A percentile compares a stretch with the other conserved stretches of the same genome.
phyloP scores from a whole-genome alignment of 2,113 vertebrate species.

The Barnardius zonarius region DNA sequence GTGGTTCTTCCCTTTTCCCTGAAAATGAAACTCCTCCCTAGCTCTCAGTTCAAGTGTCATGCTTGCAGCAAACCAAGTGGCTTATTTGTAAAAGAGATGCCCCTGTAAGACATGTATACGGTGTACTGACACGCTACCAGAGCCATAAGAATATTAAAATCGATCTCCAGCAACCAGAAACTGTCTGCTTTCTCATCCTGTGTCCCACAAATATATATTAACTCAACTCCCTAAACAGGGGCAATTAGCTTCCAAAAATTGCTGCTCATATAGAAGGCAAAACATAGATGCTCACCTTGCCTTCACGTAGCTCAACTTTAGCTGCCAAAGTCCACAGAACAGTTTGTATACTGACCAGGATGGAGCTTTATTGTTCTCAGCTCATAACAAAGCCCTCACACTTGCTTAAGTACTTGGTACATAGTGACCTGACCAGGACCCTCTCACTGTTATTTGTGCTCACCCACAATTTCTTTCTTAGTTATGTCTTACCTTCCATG shows the following conservation, averaged over 20 bases:
- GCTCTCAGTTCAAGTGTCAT: neutral
- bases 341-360: neutral
- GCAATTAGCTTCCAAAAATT: slow-evolving; percentile 23
- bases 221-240: neutral
- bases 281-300: neutral
- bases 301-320: neutral
- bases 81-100: slow-evolving; percentile 24
- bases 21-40: neutral
- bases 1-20: neutral
- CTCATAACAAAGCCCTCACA: neutral
- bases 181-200: slow-evolving; percentile 2
- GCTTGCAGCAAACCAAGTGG: neutral
- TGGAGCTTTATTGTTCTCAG: neutral
- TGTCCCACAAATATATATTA: neutral
- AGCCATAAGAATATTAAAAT: slow-evolving; percentile 51
- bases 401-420: neutral
- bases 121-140: neutral
- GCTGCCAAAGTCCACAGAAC: neutral
- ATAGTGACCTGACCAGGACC: neutral
- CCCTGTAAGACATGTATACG: neutral
- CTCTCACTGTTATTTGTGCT: neutral
- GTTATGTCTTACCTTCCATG: neutral
- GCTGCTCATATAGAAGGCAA: neutral
- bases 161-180: slow-evolving; percentile 41
- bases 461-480: neutral